A percentile compares a stretch with the other conserved stretches of the same genome.
Conservation (phyloP, 2,113 vertebrate species). For the Xenopus laevis region DNA sequence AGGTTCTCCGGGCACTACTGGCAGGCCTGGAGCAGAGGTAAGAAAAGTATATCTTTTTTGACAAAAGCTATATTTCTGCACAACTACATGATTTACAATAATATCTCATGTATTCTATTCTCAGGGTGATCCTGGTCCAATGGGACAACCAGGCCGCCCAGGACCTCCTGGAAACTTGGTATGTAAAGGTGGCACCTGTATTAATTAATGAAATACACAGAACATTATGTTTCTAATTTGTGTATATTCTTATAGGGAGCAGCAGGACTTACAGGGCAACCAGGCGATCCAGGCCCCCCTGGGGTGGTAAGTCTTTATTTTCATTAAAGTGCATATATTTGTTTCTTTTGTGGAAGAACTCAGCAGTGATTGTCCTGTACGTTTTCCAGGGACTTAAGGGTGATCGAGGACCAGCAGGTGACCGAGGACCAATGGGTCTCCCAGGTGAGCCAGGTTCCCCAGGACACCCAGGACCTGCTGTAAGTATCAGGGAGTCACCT, state of each 20-base stretch:
- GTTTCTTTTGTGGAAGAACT: no score
- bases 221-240: neutral
- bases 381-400: constrained; percentile 77
- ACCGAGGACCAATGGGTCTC: constrained; percentile 81
- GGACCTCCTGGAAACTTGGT: constrained; percentile 84
- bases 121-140: constrained; percentile 86
- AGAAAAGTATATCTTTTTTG: constrained; percentile 34
- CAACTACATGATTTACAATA: neutral
- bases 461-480: constrained; percentile 81
- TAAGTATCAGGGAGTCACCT: constrained; percentile 54
- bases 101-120: constrained; percentile 13
- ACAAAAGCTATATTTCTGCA: neutral
- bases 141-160: constrained; percentile 82
- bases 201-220: neutral
- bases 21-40: constrained; percentile 81
- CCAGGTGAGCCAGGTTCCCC: constrained; percentile 79
- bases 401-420: constrained; percentile 79
- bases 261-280: constrained; percentile 75
- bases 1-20: constrained; percentile 74
- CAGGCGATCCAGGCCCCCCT: constrained; percentile 77
- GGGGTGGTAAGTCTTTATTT: constrained; percentile 71
- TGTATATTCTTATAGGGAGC: constrained; percentile 69
- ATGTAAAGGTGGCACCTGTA: constrained; percentile 51
- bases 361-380: neutral
- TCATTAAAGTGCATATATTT: neutral